phyloP scores from a whole-genome alignment of 2,113 vertebrate species.

The Rattus rattus region DNA sequence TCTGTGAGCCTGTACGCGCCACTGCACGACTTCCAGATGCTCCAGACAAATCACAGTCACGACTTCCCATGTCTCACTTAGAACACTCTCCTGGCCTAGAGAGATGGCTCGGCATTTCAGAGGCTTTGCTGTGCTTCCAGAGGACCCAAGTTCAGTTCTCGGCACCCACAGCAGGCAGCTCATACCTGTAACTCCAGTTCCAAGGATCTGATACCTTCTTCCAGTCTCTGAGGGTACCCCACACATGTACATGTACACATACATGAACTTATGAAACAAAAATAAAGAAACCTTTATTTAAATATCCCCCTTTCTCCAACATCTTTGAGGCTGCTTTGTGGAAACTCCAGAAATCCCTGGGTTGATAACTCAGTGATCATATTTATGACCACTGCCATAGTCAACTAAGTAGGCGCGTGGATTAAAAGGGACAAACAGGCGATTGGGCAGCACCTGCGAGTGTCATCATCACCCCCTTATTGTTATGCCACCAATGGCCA shows the following conservation, averaged over 20 bases:
- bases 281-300: not conserved
- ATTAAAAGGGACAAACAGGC: not conserved
- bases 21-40: not conserved
- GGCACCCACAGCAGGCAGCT: no score
- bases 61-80: not conserved
- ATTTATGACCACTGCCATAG: not conserved
- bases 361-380: not conserved
- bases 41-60: not conserved
- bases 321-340: not conserved
- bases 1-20: not conserved
- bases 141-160: not conserved
- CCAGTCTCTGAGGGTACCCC: not conserved
- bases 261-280: not conserved
- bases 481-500: no score
- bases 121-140: not conserved
- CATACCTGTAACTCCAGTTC: not conserved
- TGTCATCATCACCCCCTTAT: accelerated
- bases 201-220: not conserved
- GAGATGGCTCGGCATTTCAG: not conserved
- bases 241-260: no score
- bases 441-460: not conserved
- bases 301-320: not conserved
- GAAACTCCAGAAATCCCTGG: not conserved
- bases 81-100: not conserved
- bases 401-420: not conserved